Base-by-base conservation (phyloP, 2,888 invertebrate species). In the Papilio protenor region DNA sequence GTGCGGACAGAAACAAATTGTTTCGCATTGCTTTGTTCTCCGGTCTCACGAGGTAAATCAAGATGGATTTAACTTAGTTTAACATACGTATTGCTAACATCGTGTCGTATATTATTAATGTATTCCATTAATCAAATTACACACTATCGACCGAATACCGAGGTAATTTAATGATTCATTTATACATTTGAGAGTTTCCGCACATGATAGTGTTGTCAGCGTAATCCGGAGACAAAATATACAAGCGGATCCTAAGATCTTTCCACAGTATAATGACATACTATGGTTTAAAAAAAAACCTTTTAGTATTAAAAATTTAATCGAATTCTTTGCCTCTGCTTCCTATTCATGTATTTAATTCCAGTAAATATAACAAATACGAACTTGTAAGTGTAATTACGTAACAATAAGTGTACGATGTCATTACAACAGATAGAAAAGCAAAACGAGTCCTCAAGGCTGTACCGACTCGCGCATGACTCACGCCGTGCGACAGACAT, bases 401-500 rank as follows among this genome's bases (percentile, higher is more conserved):
- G n/a, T n/a, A n/a, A n/a, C n/a, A n/a, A n/a, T n/a, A 27, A 71
- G 18, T 55, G n/a, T 55, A 40, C 27, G 2, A 18, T 33, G 73
- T 59, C 21, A 21, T 59, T 77, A n/a, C 72, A 74, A 76, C 79
- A 77, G 79, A 78, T 79, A 77, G 73, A 55, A 77, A 77, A 77
- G 59, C 61, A 64, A 55, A 47, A 18, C 61, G 73, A 77, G 78
- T 74, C 77, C 74, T 70, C 77, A 80, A 80, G 80, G 80, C 76
- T 75, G 79, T 18, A 47, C 23, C 55, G 73, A 70, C 47, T 12
- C 10, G 61, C 71, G 57, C 75, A 59, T 79, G 79, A 77, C 73
- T 77, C 79, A 77, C 52, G 21, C 69, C 59, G 59, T 73, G 16
- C 73, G 64, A 12, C 64, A 40, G 70, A 57, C 73, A 33, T 21